Conservation (phyloP, 2,113 vertebrate species). For the Castor canadensis region DNA sequence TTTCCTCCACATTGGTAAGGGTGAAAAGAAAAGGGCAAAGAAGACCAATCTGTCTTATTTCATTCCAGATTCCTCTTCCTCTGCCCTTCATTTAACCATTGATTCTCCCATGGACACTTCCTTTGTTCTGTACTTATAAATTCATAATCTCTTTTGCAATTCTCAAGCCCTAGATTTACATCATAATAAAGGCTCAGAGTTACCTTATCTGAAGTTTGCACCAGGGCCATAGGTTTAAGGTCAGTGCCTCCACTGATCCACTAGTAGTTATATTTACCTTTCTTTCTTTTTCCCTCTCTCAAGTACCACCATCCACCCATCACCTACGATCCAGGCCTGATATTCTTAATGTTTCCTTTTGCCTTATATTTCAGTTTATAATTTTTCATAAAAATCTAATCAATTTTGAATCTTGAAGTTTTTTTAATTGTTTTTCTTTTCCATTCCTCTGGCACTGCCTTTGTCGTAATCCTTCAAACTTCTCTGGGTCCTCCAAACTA, state of each 20-base stretch:
- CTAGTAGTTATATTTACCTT: background rate
- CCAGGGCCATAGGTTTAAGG: background rate
- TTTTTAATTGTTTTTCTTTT: background rate
- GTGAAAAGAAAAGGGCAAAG: background rate
- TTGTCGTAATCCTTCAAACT: background rate
- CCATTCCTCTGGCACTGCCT: background rate
- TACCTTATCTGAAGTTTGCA: background rate
- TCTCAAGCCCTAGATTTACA: background rate
- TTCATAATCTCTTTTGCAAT: background rate
- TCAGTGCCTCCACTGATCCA: accelerated
- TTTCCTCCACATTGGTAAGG: background rate
- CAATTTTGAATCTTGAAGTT: background rate
- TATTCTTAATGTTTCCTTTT: background rate
- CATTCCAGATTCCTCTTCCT: background rate
- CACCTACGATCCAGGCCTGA: background rate
- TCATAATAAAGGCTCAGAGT: background rate
- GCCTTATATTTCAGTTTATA: background rate
- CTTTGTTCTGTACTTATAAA: accelerated
- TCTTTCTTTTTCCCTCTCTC: background rate
- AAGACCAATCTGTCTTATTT: background rate
- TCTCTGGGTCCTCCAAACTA: background rate
- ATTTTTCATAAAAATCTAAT: background rate
- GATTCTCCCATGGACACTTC: too few relatives aligned
- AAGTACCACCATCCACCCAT: too few relatives aligned
- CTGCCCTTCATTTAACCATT: background rate